Base-by-base conservation (phyloP, 2,797 vertebrate genomes). In the Lagodon rhomboides region DNA sequence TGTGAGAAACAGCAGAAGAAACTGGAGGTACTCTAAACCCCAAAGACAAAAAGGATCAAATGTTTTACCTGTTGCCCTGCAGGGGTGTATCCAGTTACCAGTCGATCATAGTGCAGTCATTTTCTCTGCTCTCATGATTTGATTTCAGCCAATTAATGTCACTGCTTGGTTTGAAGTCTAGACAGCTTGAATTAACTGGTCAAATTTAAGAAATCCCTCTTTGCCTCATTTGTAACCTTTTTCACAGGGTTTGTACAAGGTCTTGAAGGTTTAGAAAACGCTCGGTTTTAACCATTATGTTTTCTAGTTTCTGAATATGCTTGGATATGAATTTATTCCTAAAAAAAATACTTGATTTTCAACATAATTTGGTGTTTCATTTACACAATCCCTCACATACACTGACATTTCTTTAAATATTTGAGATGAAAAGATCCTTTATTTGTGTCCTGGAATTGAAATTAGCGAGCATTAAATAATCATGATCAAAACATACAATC, bases 1-100 rank as follows among this genome's bases (percentile, higher is more conserved):
- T 98, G 97, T 94, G 97, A 99, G 88, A 99, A 98, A 88, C 97
- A 97, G 44, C 98, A 99, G 93, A 98, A 97, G 91, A 99, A 99
- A 91, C 80, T 99, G 70, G 98, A 99, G 97, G 98, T 98, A 97
- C 13, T 58, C 2, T 16, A 5, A 69, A 56, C 46, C n/a, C 38
- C 17, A 9, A 20, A 6, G 25, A 56, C 10, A 54, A n/a, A 72
- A 30, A 38, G 34, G 22, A 50, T 20, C 23, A 27, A n/a, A 50
- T 0, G 22, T 50, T 30, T 73, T 27, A 27, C 25, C 13, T 38
- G 49, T 60, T 23, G n/a, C 12, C 38, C 30, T 38, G 30, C 50
- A 30, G 27, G 2, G 1, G 3, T 12, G 5, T 20, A 66, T 3
- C 13, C 18, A 50, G 47, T 20, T 20, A 43, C n/a, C 12, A 23